Conservation (phyloP, 2,888 invertebrate species). For the Catocala sponsa region DNA sequence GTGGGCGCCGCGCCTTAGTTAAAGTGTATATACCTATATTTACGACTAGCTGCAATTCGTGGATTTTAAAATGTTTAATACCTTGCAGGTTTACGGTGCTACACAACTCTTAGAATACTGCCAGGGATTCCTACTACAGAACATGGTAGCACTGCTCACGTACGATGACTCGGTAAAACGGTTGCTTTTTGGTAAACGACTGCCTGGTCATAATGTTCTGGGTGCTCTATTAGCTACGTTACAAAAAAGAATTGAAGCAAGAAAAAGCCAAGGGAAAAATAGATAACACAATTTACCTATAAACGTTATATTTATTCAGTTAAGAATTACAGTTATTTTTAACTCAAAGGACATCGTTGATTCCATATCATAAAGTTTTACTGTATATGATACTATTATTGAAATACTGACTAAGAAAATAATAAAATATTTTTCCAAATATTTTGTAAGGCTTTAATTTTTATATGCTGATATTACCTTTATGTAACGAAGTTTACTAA, state of each 20-base stretch:
- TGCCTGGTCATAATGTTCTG: slow-evolving; percentile 96
- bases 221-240: slow-evolving; percentile 93
- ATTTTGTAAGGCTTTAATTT: slow-evolving; percentile 48
- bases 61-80: slow-evolving; percentile 15
- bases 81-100: slow-evolving; percentile 94
- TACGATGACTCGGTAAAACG: slow-evolving; percentile 97
- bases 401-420: slow-evolving; percentile 17
- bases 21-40: too few species aligned
- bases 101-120: slow-evolving; percentile 95
- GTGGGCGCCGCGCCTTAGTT: too few species aligned
- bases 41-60: too few species aligned
- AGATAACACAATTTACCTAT: slow-evolving; percentile 66
- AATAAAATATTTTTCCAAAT: slow-evolving; percentile 41
- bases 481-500: slow-evolving; percentile 37
- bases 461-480: slow-evolving; percentile 39
- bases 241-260: slow-evolving; percentile 93
- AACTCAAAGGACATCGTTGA: background rate
- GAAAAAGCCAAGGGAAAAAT: slow-evolving; percentile 81
- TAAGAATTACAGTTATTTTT: background rate
- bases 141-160: slow-evolving; percentile 97
- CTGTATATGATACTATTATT: background rate
- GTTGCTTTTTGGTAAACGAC: slow-evolving; percentile 95
- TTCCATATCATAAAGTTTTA: background rate
- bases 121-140: slow-evolving; percentile 96
- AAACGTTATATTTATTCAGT: background rate